Conservation (phyloP, 2,113 vertebrate species). For the Mesembrinibis cayennensis region DNA sequence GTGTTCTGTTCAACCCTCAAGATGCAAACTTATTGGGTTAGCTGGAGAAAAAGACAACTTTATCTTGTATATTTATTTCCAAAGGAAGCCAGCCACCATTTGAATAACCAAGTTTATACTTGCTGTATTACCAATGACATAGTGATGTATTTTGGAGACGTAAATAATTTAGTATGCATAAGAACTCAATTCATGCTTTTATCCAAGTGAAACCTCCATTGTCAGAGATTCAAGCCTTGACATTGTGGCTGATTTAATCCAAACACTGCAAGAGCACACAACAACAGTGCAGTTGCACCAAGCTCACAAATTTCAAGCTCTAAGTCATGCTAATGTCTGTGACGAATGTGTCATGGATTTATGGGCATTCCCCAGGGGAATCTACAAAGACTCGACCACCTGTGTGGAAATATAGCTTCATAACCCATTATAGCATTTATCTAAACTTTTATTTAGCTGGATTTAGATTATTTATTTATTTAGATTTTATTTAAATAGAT, state of each 20-base stretch:
- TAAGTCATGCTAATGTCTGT: not conserved
- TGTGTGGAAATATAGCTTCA: not conserved
- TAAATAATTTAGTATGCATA: not conserved
- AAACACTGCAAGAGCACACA: not conserved
- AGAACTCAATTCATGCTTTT: not conserved
- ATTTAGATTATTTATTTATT: not conserved
- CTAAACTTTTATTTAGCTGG: not conserved
- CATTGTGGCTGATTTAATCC: not conserved
- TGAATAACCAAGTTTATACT: not conserved
- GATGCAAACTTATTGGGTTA: not conserved
- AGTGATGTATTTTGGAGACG: not conserved
- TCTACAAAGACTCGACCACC: not conserved
- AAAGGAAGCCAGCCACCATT: fast-evolving
- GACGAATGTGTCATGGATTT: not conserved
- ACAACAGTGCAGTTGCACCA: not conserved
- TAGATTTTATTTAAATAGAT: not conserved
- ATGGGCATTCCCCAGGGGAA: not conserved
- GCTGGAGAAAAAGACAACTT: not conserved
- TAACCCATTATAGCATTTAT: not conserved
- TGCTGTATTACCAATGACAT: fast-evolving
- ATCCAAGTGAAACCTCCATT: not conserved
- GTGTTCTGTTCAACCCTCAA: not conserved
- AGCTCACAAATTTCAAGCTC: not conserved
- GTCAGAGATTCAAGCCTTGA: not conserved
- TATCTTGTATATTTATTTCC: not conserved